phyloP scores from a whole-genome alignment of 2,797 vertebrate species.

The Sebastolobus alascanus region DNA sequence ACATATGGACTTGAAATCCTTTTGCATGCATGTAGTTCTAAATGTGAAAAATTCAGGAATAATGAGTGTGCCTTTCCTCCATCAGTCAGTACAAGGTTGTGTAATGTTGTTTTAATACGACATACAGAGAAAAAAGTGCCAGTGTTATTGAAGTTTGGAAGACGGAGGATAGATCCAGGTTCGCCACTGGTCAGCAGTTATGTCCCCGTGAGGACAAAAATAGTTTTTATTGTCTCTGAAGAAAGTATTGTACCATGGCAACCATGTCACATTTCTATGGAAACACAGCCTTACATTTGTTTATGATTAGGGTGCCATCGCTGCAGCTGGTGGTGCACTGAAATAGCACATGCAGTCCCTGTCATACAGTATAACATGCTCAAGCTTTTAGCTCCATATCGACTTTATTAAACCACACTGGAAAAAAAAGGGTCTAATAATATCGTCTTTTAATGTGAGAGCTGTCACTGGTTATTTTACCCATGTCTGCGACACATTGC shows the following conservation, averaged over 20 bases:
- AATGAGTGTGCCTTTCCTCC: neutral
- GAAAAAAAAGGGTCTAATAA: neutral
- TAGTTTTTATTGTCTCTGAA: constrained; percentile 62
- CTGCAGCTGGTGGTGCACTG: constrained; percentile 10
- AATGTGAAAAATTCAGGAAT: neutral
- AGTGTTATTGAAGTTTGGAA: neutral
- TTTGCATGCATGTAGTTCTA: neutral
- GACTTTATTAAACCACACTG: neutral
- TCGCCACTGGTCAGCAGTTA: constrained; percentile 37
- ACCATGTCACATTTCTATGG: constrained; percentile 82
- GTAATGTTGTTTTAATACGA: neutral
- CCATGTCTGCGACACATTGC: neutral
- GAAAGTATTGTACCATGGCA: constrained; percentile 73
- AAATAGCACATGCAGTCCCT: neutral
- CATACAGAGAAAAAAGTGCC: neutral
- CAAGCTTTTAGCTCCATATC: neutral
- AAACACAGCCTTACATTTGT: constrained; percentile 71
- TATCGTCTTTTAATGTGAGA: neutral
- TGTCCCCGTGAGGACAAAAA: constrained; percentile 55
- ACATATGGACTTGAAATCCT: neutral
- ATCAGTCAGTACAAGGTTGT: neutral
- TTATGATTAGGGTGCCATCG: constrained; percentile 26
- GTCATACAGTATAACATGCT: neutral
- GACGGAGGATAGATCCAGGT: neutral
- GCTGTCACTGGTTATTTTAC: neutral